phyloP scores from a whole-genome alignment of 2,113 vertebrate genomes.

The Paraplagusia blochii region DNA sequence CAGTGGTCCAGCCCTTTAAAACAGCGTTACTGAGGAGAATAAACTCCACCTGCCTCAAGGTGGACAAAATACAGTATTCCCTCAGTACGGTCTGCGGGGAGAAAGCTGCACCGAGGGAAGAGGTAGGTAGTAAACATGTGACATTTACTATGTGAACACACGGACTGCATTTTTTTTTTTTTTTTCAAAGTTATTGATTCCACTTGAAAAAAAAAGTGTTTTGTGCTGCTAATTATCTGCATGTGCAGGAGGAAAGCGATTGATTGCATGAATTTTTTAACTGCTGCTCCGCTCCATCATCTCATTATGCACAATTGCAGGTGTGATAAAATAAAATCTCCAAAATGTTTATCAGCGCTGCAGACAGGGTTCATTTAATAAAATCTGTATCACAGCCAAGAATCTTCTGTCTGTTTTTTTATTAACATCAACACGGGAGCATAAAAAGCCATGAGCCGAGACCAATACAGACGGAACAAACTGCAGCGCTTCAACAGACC shows the following conservation, averaged over 20 bases:
- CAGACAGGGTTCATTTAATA: not conserved
- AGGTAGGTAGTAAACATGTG: not conserved
- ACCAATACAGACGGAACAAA: constrained; percentile 1
- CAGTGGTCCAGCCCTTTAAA: constrained; percentile 21
- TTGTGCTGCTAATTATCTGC: too few relatives aligned
- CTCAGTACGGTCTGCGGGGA: constrained; percentile 13
- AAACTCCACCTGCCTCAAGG: constrained; percentile 10
- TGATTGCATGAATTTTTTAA: not conserved
- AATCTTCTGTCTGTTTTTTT: not conserved
- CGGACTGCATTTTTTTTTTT: not conserved
- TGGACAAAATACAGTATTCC: constrained; percentile 2
- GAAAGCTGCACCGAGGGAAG: not conserved
- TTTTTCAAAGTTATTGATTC: too few relatives aligned
- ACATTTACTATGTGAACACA: too few relatives aligned
- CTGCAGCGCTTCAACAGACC: constrained; percentile 4
- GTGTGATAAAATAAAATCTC: not conserved
- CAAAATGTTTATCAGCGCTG: not conserved
- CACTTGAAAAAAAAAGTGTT: too few relatives aligned
- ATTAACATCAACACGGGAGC: constrained; percentile 5
- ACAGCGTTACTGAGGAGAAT: constrained; percentile 15
- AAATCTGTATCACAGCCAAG: not conserved
- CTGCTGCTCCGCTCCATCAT: not conserved
- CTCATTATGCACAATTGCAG: not conserved
- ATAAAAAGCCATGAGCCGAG: constrained; percentile 1
- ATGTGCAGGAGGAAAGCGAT: not conserved